Evolutionary conservation across 64 coral and sea anemone species (phyloP), one percentile per base, ranked within the genome.

Genomic region (Stylophora pistillata): DNA sequence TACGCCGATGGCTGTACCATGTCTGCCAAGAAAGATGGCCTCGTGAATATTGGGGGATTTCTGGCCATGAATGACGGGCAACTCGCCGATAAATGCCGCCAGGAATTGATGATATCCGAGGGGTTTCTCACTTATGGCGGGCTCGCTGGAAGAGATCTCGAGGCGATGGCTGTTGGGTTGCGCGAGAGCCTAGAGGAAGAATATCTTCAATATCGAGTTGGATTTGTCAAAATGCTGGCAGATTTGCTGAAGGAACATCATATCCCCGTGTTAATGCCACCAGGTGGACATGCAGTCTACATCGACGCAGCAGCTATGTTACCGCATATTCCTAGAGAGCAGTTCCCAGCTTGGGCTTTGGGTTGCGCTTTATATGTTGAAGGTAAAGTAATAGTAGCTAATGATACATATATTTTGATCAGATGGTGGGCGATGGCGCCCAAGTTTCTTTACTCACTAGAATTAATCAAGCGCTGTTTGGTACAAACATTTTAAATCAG

Each of bases 201-300:
- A 52, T 94, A 94, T 52, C 72, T 94, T 10, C 17, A 32, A 65
- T 94, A 94, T 26, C 92, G 84, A 77, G 73, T 89, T n/a, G 64
- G 81, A 21, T 85, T 83, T 56, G 87, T 89, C 27, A 64, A 89
- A 63, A 55, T 56, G 60, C 68, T 94, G 15, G 86, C 92, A 55
- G 78, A 94, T 47, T 74, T 89, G 78, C 78, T 94, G 27, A 66
- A 32, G 66, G 78, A 88, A 15, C 16, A 57, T 30, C 57, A 32
- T 20, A 76, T 89, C 23, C 86, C 92, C 9, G 72, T 94, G 13
- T 70, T 94, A 21, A 71, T 71, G 15, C 92, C 92, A 14, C 92
- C 92, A 7, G 87, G 92, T 54, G 92, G 92, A 41, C 92, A 94
- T 58, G 92, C 92, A n/a, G 92, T 92, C 9, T 92, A 92, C 85